Conservation (phyloP, 2,113 vertebrate genomes). For the Perca schrenkii region DNA sequence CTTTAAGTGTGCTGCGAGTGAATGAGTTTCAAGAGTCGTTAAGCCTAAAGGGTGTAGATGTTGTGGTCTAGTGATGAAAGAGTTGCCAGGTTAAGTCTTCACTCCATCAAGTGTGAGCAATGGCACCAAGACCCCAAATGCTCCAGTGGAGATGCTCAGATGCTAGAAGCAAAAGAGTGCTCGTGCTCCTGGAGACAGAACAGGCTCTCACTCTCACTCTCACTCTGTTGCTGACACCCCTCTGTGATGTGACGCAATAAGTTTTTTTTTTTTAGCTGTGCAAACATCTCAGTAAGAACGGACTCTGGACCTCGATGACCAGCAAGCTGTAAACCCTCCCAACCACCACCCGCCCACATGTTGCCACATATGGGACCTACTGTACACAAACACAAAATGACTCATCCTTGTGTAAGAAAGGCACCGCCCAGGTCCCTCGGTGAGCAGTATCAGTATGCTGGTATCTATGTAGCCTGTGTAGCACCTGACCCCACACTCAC, state of each 20-base stretch:
- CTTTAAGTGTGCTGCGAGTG: constrained; percentile 15
- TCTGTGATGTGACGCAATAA: constrained; percentile 58
- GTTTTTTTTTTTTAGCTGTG: constrained; percentile 61
- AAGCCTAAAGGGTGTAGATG: constrained; percentile 4
- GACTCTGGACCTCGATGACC: constrained; percentile 74
- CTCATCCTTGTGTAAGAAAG: constrained; percentile 51
- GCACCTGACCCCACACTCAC: constrained; percentile 63
- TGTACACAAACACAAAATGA: constrained; percentile 65
- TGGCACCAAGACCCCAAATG: background rate
- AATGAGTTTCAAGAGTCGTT: constrained; percentile 15
- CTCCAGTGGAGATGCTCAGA: background rate
- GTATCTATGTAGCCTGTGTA: constrained; percentile 24
- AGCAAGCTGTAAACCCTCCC: constrained; percentile 50
- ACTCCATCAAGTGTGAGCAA: constrained; percentile 13
- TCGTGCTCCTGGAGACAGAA: constrained; percentile 2
- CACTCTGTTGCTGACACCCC: constrained; percentile 46
- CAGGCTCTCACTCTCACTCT: background rate
- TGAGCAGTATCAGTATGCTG: constrained; percentile 24
- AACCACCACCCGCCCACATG: constrained; percentile 55
- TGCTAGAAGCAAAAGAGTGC: background rate
- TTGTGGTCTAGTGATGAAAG: constrained; percentile 6
- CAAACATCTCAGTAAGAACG: constrained; percentile 65
- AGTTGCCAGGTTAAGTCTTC: background rate
- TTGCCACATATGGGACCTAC: constrained; percentile 59
- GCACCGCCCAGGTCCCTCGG: constrained; percentile 48